These are phyloP conservation scores for Oncorhynchus masou DNA, from an alignment of 2,113 vertebrate genomes.

Conservation along the genomic window DNA sequence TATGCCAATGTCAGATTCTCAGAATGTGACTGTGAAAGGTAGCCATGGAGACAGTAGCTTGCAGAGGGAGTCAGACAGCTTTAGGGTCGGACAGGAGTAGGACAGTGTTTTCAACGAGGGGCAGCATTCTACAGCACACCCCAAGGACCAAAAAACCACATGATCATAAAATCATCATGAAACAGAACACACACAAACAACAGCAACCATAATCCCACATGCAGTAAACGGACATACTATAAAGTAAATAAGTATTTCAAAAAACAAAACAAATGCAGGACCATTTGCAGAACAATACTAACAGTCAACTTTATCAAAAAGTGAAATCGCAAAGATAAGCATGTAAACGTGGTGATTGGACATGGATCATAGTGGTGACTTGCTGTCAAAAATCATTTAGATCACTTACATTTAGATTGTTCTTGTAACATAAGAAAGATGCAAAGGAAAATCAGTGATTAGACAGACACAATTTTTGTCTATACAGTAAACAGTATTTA, in stretches of 20 bases:
- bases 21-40: conserved; percentile 74
- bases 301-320: background rate
- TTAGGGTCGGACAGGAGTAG: conserved; percentile 70
- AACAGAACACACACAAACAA: conserved; percentile 29
- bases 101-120: conserved; percentile 62
- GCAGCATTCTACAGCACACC: conserved; percentile 72
- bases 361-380: conserved; percentile 22
- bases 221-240: conserved; percentile 17
- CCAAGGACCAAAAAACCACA: conserved; percentile 56
- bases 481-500: background rate
- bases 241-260: background rate
- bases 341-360: conserved; percentile 27
- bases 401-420: conserved; percentile 69
- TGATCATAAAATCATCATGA: conserved; percentile 39
- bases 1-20: conserved; percentile 73
- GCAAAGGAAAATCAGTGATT: conserved; percentile 57
- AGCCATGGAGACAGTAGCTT: conserved; percentile 74
- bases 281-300: background rate
- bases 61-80: conserved; percentile 73
- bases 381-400: conserved; percentile 41
- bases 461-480: conserved; percentile 44
- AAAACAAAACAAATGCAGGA: background rate
- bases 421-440: conserved; percentile 65
- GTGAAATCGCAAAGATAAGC: background rate
- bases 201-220: conserved; percentile 13